phyloP scores from a whole-genome alignment of 2,888 invertebrate species.

The Spisula solida region DNA sequence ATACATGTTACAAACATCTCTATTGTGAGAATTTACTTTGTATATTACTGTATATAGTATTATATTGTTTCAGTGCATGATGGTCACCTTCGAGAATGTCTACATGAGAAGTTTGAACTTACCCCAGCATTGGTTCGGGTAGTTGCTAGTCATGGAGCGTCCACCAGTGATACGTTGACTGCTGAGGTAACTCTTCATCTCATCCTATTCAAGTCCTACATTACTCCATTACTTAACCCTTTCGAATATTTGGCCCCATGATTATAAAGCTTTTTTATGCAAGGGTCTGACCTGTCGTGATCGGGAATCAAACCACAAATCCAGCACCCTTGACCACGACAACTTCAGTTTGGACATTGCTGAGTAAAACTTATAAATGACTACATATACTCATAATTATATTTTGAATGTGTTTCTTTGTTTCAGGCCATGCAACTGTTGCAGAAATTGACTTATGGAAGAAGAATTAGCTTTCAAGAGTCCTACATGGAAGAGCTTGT shows the following conservation, averaged over 20 bases:
- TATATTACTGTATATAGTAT: neutral
- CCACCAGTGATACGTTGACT: slow-evolving; percentile 74
- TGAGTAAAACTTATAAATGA: no score
- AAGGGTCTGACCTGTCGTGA: no score
- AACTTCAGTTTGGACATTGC: no score
- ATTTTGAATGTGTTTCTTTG: no score
- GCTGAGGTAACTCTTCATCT: slow-evolving; percentile 71
- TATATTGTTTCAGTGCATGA: slow-evolving; percentile 58
- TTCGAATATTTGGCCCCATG: no score
- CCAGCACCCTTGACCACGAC: no score
- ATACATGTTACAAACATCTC: no score
- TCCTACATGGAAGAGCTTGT: slow-evolving; percentile 83
- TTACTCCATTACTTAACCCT: no score
- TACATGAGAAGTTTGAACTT: slow-evolving; percentile 82
- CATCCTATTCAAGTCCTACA: no score
- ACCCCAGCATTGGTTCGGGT: slow-evolving; percentile 79
- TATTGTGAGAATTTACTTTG: neutral
- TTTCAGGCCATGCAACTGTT: slow-evolving; percentile 83
- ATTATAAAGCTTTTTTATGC: no score
- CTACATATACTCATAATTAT: no score
- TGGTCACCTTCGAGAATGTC: slow-evolving; percentile 74
- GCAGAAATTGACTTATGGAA: slow-evolving; percentile 85
- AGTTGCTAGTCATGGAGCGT: slow-evolving; percentile 72
- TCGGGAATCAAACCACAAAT: no score
- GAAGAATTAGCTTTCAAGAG: slow-evolving; percentile 81